phyloP scores from a whole-genome alignment of 2,888 invertebrate genomes.

The Apocheima hispidaria region DNA sequence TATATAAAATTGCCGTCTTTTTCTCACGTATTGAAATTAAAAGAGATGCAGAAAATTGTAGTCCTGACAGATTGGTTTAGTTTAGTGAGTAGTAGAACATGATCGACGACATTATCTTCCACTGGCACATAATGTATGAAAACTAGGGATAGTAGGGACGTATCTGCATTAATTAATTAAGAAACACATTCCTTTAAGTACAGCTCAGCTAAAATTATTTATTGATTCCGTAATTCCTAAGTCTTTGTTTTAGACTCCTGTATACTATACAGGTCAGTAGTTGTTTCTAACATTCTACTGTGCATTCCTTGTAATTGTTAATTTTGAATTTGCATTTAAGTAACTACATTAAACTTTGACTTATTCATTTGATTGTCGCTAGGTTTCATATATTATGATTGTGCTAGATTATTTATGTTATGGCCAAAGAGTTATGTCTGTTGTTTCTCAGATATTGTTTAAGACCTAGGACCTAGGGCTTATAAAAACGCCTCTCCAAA shows the following conservation, averaged over 20 bases:
- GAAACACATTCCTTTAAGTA: not conserved
- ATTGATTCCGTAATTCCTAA: not conserved
- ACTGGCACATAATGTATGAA: slow-evolving; percentile 40
- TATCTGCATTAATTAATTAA: not conserved
- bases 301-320: slow-evolving; percentile 25
- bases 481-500: no score
- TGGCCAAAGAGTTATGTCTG: slow-evolving; percentile 30
- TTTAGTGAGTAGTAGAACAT: no score
- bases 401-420: slow-evolving; percentile 29
- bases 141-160: not conserved
- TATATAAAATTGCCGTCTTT: no score
- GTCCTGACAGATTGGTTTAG: no score
- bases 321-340: slow-evolving; percentile 1
- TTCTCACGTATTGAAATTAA: no score
- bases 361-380: slow-evolving; percentile 1
- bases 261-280: not conserved
- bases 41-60: no score
- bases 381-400: slow-evolving; percentile 30
- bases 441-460: not conserved
- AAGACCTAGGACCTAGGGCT: no score
- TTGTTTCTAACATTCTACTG: not conserved
- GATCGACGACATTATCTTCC: no score
- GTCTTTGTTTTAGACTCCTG: not conserved
- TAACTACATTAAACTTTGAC: no score
- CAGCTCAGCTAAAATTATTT: not conserved